phyloP scores from a whole-genome alignment of 2,113 vertebrate genomes.

The Anarrhichthys ocellatus region DNA sequence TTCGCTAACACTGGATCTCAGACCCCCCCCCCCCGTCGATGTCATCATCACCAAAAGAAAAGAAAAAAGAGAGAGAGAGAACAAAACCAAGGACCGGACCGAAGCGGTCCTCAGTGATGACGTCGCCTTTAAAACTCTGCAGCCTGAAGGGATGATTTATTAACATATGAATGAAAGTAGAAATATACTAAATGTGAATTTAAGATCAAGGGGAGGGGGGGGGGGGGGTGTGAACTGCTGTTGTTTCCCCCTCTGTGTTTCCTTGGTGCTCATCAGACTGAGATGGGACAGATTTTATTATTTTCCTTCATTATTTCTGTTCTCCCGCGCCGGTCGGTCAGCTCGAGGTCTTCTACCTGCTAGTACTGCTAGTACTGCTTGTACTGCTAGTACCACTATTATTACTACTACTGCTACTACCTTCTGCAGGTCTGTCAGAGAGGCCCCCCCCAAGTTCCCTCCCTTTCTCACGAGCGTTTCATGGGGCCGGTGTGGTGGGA shows the following conservation, averaged over 20 bases:
- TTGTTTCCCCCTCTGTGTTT: conserved; percentile 29
- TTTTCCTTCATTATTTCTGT: conserved; percentile 45
- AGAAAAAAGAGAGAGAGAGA: background rate
- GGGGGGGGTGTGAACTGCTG: background rate
- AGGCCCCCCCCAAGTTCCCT: conserved; percentile 17
- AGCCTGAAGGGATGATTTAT: conserved; percentile 40
- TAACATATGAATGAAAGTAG: conserved; percentile 36
- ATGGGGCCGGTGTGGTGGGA: conserved; percentile 73
- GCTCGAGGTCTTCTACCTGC: conserved; percentile 49
- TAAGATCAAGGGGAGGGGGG: conserved; percentile 17
- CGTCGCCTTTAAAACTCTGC: background rate
- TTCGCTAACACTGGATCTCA: conserved; percentile 80
- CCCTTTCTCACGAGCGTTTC: conserved; percentile 22
- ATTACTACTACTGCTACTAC: conserved; percentile 58
- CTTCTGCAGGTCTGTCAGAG: conserved; percentile 64
- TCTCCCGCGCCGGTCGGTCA: conserved; percentile 49
- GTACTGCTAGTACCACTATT: conserved; percentile 56
- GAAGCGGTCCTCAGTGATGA: no score
- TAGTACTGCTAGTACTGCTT: conserved; percentile 48
- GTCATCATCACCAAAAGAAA: conserved; percentile 42
- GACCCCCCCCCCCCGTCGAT: conserved; percentile 56
- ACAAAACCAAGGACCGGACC: background rate
- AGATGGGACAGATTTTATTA: conserved; percentile 39
- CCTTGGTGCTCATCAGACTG: conserved; percentile 57
- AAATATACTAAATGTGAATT: conserved; percentile 65